A percentile compares a stretch with the other conserved stretches of the same genome.
Evolutionary conservation across 1,140 invertebrate genomes (phyloP).

Genomic region (Bombus consobrinus): DNA sequence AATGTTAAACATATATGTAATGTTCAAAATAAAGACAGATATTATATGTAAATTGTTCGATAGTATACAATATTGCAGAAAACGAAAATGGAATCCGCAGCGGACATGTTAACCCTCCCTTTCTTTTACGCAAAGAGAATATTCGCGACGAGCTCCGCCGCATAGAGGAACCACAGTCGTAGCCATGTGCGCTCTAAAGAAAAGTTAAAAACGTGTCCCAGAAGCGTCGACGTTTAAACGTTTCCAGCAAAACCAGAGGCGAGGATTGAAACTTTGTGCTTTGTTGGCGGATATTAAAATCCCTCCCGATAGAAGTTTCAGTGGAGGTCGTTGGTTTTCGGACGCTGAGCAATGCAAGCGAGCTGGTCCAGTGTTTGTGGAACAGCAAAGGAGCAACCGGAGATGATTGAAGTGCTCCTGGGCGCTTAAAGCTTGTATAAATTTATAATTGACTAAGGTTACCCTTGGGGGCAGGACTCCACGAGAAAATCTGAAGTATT

Average conservation of each 20-base stretch:
- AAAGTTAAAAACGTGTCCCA: not conserved
- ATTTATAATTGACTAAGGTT: constrained; percentile 2
- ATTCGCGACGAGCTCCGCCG: too few species aligned
- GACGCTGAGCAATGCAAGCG: not conserved
- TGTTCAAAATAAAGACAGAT: too few species aligned
- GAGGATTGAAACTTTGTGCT: not conserved
- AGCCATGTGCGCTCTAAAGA: too few species aligned
- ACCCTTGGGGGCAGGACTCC: not conserved
- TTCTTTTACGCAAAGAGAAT: too few species aligned
- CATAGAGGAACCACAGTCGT: too few species aligned
- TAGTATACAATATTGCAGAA: too few species aligned
- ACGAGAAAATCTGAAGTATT: not conserved
- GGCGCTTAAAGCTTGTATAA: not conserved
- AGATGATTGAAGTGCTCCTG: not conserved
- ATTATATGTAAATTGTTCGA: too few species aligned
- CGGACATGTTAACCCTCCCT: too few species aligned
- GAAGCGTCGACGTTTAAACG: constrained; percentile 11
- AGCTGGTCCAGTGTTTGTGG: not conserved
- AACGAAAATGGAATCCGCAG: too few species aligned
- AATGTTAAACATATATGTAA: too few species aligned
- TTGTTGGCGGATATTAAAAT: constrained; percentile 35
- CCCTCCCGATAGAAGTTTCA: not conserved
- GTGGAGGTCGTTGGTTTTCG: not conserved
- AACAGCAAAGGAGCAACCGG: not conserved
- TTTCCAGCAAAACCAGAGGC: too few species aligned